Percentiles rank a stretch among this genome's conserved stretches.
Evolutionary conservation across 64 coral and sea anemone species (phyloP).

Genomic region (Platygyra sinensis): DNA sequence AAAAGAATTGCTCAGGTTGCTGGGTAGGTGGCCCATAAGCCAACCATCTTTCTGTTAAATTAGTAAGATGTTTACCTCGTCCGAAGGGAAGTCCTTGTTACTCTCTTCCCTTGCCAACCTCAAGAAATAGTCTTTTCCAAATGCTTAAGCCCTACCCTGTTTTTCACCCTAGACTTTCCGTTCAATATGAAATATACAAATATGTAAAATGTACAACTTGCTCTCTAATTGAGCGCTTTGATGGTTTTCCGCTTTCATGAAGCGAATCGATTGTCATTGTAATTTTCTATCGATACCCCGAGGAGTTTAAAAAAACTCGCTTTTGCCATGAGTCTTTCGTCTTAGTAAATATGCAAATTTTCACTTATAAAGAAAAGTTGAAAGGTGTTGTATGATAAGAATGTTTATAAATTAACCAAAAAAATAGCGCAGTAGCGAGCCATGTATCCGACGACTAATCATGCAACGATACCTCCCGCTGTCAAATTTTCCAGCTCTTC

Average conservation of each 20-base stretch:
- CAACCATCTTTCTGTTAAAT: constrained; percentile 66
- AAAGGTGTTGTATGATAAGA: too few relatives aligned
- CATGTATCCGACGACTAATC: too few relatives aligned
- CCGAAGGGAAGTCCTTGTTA: constrained; percentile 53
- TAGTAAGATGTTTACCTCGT: constrained; percentile 48
- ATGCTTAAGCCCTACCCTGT: constrained; percentile 35
- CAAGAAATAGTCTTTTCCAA: constrained; percentile 21
- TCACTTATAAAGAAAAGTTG: too few relatives aligned
- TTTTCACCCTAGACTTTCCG: constrained; percentile 49
- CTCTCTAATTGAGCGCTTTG: too few relatives aligned
- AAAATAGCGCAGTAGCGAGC: too few relatives aligned
- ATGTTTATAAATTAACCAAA: too few relatives aligned
- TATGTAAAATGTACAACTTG: neutral
- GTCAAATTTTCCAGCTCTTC: too few relatives aligned
- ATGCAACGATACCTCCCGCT: too few relatives aligned
- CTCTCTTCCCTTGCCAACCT: constrained; percentile 25
- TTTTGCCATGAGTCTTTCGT: neutral
- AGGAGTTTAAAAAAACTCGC: constrained; percentile 48
- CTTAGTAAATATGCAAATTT: neutral
- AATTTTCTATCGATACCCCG: neutral
- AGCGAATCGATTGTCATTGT: neutral
- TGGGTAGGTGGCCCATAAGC: constrained; percentile 50
- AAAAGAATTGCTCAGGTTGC: neutral
- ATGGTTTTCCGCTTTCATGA: too few relatives aligned
- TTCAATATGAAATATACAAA: neutral